Evolutionary conservation across 2,888 invertebrate species (phyloP).

Genomic region (Desoria tigrina): DNA sequence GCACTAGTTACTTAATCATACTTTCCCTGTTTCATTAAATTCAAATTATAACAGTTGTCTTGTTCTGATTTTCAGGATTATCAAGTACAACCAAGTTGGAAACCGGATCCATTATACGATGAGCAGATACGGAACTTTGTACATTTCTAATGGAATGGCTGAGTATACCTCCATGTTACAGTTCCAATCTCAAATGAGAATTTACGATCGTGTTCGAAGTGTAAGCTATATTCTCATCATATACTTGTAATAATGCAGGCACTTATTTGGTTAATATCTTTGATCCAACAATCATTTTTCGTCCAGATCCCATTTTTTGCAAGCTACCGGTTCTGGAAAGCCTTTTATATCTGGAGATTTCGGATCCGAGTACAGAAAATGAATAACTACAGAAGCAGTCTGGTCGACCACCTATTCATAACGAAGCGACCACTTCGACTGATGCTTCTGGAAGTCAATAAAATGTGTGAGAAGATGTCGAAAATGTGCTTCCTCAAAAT

Average conservation of each 20-base stretch:
- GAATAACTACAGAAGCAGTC: conserved; percentile 62
- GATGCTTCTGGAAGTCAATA: conserved; percentile 70
- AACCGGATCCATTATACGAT: conserved; percentile 76
- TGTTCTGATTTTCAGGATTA: conserved; percentile 63
- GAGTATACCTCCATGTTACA: conserved; percentile 42
- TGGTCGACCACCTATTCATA: conserved; percentile 72
- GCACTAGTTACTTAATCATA: neutral
- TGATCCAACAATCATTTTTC: neutral
- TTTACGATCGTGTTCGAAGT: conserved; percentile 40
- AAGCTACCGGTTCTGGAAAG: conserved; percentile 62
- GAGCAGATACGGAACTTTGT: conserved; percentile 78
- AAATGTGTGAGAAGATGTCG: conserved; percentile 64
- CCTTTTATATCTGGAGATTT: conserved; percentile 78
- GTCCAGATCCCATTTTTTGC: conserved; percentile 58
- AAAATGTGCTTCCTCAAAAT: conserved; percentile 47
- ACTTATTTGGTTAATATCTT: neutral
- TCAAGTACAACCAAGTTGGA: conserved; percentile 70
- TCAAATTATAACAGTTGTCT: no score
- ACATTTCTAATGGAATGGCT: conserved; percentile 55
- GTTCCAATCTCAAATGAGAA: conserved; percentile 48
- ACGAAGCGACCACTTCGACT: conserved; percentile 71
- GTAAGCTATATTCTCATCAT: no score
- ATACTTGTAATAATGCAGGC: no score
- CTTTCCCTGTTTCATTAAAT: no score
- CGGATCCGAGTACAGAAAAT: conserved; percentile 71